Percentiles rank a stretch among this genome's conserved stretches.
phyloP scores from a whole-genome alignment of 2,888 invertebrate genomes.

The Panopea generosa region DNA sequence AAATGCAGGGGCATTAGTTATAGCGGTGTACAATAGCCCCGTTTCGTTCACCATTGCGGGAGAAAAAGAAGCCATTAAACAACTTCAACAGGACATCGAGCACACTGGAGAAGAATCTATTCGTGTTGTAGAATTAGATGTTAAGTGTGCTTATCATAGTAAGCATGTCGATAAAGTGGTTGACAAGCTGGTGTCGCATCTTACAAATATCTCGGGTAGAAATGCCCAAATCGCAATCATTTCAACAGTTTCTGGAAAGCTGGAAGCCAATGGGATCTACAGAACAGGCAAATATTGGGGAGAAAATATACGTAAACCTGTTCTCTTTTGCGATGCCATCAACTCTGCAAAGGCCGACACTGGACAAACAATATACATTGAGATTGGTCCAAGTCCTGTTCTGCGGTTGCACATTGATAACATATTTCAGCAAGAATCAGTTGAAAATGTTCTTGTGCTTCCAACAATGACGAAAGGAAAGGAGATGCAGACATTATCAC shows the following conservation, averaged over 20 bases:
- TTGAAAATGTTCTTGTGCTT: neutral
- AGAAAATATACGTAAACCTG: neutral
- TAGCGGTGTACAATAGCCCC: conserved; percentile 70
- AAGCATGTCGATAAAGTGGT: neutral
- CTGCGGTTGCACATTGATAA: neutral
- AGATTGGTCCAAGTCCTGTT: neutral
- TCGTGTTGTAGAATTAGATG: neutral
- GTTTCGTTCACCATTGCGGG: conserved; percentile 69
- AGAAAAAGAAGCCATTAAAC: conserved; percentile 14
- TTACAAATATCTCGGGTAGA: neutral
- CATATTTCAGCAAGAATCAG: neutral
- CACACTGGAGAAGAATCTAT: too few species aligned
- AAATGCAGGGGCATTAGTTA: conserved; percentile 26
- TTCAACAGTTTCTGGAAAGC: neutral
- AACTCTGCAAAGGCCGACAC: neutral
- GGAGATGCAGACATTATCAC: neutral
- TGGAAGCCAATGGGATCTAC: neutral
- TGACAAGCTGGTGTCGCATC: neutral
- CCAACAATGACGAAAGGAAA: neutral
- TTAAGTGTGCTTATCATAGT: conserved; percentile 8
- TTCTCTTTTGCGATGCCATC: neutral
- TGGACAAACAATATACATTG: neutral
- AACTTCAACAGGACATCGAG: too few species aligned
- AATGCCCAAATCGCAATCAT: neutral
- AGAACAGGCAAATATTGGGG: neutral